Evolutionary conservation across 2,113 vertebrate genomes (phyloP).

Genomic region (Pygathrix nemaeus): DNA sequence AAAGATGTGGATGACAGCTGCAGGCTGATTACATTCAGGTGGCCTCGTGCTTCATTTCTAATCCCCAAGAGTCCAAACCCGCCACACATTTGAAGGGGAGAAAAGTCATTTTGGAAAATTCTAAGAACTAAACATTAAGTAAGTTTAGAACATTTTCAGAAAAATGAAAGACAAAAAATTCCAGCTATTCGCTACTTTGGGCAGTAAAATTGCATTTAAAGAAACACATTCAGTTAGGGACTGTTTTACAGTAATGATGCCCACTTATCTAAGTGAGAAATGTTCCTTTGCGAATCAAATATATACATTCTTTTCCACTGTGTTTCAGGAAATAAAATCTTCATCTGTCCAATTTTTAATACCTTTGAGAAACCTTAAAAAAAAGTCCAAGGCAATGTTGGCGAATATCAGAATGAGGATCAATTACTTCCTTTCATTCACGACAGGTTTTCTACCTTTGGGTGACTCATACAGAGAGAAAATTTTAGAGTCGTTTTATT

Average conservation of each 20-base stretch:
- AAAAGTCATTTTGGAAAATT: slow-evolving; percentile 1
- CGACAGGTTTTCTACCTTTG: neutral
- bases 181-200: neutral
- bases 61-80: neutral
- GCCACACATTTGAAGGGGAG: neutral
- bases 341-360: neutral
- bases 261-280: neutral
- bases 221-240: neutral
- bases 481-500: neutral
- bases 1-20: neutral
- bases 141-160: neutral
- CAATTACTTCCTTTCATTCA: neutral
- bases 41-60: neutral
- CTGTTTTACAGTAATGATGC: neutral
- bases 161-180: neutral
- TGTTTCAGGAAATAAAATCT: neutral
- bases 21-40: neutral
- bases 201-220: neutral
- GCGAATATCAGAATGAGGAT: neutral
- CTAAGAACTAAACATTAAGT: neutral
- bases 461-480: neutral
- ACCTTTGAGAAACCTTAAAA: neutral
- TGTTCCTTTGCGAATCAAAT: neutral
- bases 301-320: neutral
- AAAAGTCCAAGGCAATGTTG: neutral